These are phyloP conservation scores for Nothoprocta perdicaria DNA, from an alignment of 2,113 vertebrate genomes.

Conservation along the genomic window DNA sequence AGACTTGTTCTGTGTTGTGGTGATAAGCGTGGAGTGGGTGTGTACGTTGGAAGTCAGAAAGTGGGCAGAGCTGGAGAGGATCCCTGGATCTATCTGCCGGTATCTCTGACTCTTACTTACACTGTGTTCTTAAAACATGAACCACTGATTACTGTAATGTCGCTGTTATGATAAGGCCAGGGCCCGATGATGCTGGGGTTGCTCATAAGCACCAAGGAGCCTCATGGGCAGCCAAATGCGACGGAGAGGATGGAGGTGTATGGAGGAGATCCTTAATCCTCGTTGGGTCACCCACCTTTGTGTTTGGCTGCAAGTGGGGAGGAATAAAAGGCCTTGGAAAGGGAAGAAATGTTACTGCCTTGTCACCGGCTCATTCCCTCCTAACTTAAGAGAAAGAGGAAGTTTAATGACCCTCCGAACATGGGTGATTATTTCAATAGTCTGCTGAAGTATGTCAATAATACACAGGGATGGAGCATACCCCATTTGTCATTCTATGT, in stretches of 20 bases:
- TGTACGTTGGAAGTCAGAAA: rapidly evolving
- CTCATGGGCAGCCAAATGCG: background rate
- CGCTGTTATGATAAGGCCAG: background rate
- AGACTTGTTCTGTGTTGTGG: background rate
- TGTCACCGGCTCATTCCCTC: background rate
- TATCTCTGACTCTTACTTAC: background rate
- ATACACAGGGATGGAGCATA: background rate
- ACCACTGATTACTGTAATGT: background rate
- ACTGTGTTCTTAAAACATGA: rapidly evolving
- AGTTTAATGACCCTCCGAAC: background rate
- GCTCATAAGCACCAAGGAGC: background rate
- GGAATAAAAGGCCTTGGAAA: background rate
- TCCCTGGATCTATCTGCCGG: background rate
- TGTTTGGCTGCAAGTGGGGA: background rate
- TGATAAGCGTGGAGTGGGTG: background rate
- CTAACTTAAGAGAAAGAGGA: background rate
- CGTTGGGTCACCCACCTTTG: background rate
- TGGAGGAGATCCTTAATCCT: background rate
- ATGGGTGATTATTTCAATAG: background rate
- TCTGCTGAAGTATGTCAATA: background rate
- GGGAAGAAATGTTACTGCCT: background rate
- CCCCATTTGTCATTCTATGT: background rate
- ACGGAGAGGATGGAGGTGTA: background rate
- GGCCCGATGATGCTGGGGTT: rapidly evolving
- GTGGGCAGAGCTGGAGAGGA: background rate